Evolutionary conservation across 2,113 vertebrate genomes (phyloP), one percentile per base, ranked within the genome.

Genomic region (Colossoma macropomum): DNA sequence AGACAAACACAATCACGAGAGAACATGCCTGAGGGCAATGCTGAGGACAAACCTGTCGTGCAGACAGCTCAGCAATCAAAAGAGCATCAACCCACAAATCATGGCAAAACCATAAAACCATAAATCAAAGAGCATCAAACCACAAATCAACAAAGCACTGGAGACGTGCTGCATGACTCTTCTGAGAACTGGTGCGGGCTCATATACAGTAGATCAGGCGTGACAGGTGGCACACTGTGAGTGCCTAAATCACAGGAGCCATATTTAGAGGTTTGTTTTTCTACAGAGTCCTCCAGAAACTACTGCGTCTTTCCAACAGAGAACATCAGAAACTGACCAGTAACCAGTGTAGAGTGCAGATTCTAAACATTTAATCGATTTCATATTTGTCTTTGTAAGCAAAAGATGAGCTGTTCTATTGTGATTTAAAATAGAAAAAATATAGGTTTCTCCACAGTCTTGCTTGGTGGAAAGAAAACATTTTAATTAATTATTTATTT

Each of bases 1-100:
- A 38, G 54, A 38, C 17, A 34, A 32, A 15, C 17, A n/a, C 2
- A 75, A 59, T 25, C 2, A 75, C 30, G 6, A 21, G n/a, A 45
- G 27, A 32, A 34, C 28, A 21, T 7, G 28, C 30, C 54, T 28
- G 41, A 50, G 30, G 4, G 9, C 17, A 68, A 38, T 9, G 32
- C 28, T 8, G 65, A 59, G 54, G 21, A 54, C 74, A 76, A 76
- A 60, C 74, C 74, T 62, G 74, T 16, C 21, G 30, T 13, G 56
- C 56, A 60, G 23, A 17, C 4, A n/a, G 27, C 52, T 23, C 73
- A 27, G 52, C 62, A 50, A 21, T 65, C 28, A 72, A 50, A 25
- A 50, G 21, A 23, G 28, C 28, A 68, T 32, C 16, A 34, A 34
- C 4, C 28, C 65, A 68, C 8, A 34, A 21, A 32, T 68, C 65